Evolutionary conservation across 2,113 vertebrate genomes (phyloP).

Genomic region (Pelvicachromis taeniatus): DNA sequence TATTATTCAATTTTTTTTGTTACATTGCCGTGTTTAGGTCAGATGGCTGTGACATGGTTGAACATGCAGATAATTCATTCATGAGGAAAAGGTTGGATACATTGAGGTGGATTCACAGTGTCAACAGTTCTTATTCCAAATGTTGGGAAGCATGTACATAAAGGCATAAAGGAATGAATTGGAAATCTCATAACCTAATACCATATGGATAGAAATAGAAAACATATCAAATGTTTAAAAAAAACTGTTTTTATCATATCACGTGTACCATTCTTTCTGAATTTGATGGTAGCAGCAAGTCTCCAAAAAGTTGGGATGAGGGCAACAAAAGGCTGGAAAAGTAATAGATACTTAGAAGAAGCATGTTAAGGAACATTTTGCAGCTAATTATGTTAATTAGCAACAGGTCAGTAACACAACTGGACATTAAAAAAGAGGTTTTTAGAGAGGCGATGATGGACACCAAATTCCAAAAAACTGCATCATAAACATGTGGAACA

Average conservation of each 20-base stretch:
- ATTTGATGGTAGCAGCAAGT: no score
- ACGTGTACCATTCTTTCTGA: no score
- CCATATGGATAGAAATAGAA: no score
- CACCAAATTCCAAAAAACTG: background rate
- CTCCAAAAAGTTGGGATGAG: no score
- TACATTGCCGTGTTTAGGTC: background rate
- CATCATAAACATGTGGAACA: background rate
- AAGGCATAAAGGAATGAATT: background rate
- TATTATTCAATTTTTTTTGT: background rate
- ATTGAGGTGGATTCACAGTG: background rate
- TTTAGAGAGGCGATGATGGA: background rate
- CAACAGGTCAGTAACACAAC: background rate
- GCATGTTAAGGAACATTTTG: no score
- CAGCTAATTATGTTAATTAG: no score
- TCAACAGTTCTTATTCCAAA: background rate
- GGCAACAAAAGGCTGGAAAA: no score
- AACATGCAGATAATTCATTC: background rate
- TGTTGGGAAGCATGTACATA: background rate
- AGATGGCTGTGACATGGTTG: background rate
- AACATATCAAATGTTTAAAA: no score
- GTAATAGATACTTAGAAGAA: no score
- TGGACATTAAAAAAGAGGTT: background rate
- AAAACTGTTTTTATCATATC: no score
- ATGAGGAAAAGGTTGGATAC: background rate
- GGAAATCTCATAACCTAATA: background rate